Evolutionary conservation across 2,113 vertebrate genomes (phyloP), one percentile per base, ranked within the genome.

Genomic region (Prunella himalayana): DNA sequence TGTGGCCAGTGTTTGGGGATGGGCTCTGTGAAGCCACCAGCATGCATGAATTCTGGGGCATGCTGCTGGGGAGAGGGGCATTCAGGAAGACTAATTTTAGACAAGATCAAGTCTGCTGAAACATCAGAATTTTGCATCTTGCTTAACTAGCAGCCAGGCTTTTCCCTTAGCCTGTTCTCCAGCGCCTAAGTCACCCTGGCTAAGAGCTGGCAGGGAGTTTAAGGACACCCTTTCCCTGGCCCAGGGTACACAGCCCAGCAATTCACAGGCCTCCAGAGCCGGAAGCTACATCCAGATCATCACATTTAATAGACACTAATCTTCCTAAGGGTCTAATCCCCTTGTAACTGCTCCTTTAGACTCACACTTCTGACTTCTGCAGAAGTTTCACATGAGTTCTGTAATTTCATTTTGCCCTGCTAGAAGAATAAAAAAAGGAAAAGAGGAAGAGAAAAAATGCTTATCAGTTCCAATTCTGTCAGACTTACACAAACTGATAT

Each of bases 301-400:
- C 88, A 81, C 25, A 39, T 86, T 90, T 95, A 95, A 94, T n/a
- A 95, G 88, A 81, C 82, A 81, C 72, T 93, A 81, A 97, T 94
- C 96, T 75, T 93, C 94, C 96, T 95, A 90, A 88, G 82, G 82
- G 64, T 81, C 86, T 94, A 94, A 97, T 94, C 91, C 82, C 68
- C 89, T 93, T 71, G 86, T 83, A 71, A 71, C 82, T 59, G 76
- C 86, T 78, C 63, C 82, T 83, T 88, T 37, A 86, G 68, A 77
- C 92, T 90, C 68, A 81, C 30, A 63, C 59, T 90, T 90, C 11
- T 88, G 76, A 69, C 86, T 96, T 75, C 60, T 56, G 61, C 51
- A 71, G 60, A 83, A 93, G 82, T 92, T 86, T 42, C 72, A 54
- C 21, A 21, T 11, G 22, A 87, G n/a, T 82, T 96, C 27, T 80